Evolutionary conservation across 2,113 vertebrate species (phyloP), one percentile per base, ranked within the genome.

Genomic region (Salvelinus namaycush): DNA sequence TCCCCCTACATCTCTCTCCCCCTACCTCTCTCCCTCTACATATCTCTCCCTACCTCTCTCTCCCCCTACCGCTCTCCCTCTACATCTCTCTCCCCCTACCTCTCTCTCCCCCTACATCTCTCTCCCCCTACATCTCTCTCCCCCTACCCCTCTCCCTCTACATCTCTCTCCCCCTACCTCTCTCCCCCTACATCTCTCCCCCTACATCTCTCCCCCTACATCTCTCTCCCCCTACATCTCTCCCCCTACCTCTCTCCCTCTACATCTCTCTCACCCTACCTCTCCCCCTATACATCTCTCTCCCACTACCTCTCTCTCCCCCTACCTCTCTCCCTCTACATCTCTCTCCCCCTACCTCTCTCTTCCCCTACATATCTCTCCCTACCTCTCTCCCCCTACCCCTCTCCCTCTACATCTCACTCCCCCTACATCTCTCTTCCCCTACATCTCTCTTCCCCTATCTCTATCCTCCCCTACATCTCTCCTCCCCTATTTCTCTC

Each of bases 71-170:
- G 0, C 24, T 1, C 24, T 24, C 0, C 24, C 24, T 24, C 24
- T 24, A 0, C 1, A 0, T 1, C 24, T 1, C 24, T 24, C 0
- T 1, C 0, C 1, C 24, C 1, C 24, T 24, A 0, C 1, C 24
- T 1, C 24, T 1, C 24, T 24, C 0, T 1, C 0, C 1, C 24
- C 1, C 24, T 24, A 0, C 1, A 0, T 1, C 24, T 1, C 24
- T 24, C 0, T 1, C 0, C 1, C 24, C 1, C 24, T 24, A 0
- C 1, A 0, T 1, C 24, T 1, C 24, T 24, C 0, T 1, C 24
- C 1, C 24, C 1, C 24, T 1, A 0, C 24, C 24, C 1, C 0
- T 24, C 0, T 1, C 0, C 1, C 24, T 24, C 24, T 24, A 0
- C 1, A 0, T 1, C 24, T 1, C 24, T 24, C 0, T 1, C 24